A percentile compares a stretch with the other conserved stretches of the same genome.
Conservation (phyloP, 2,888 invertebrate genomes). For the Ophion costatus region DNA sequence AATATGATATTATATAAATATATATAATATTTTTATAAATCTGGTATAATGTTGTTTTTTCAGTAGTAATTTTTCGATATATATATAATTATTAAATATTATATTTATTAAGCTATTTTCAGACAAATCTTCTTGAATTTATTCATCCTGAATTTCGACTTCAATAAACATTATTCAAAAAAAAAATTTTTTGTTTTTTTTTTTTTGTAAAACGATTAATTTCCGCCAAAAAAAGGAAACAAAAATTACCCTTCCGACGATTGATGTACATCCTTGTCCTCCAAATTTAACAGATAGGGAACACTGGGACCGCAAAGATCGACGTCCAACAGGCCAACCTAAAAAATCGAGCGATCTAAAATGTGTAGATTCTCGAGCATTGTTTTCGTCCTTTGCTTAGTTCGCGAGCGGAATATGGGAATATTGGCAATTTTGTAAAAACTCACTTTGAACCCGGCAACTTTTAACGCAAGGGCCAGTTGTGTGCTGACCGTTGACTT, state of each 20-base stretch:
- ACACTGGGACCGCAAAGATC: slow-evolving; percentile 98
- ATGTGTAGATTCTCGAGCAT: not conserved
- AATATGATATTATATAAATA: too few relatives aligned
- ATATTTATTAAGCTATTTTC: not conserved
- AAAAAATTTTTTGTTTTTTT: too few relatives aligned
- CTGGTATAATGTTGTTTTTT: too few relatives aligned
- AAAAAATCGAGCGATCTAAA: slow-evolving; percentile 69
- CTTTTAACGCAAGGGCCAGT: slow-evolving; percentile 93
- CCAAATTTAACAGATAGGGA: slow-evolving; percentile 94
- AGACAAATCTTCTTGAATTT: not conserved
- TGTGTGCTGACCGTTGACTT: slow-evolving; percentile 99
- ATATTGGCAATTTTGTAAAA: not conserved
- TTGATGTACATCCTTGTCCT: slow-evolving; percentile 93
- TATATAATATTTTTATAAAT: too few relatives aligned
- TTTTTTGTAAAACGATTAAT: not conserved
- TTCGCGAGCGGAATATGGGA: not conserved
- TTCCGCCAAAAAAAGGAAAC: not conserved
- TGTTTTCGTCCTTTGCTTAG: not conserved
- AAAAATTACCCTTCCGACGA: slow-evolving; percentile 90
- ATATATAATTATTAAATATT: not conserved
- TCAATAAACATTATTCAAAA: not conserved
- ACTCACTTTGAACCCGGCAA: slow-evolving; percentile 91
- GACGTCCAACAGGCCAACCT: slow-evolving; percentile 97
- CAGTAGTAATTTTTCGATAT: too few relatives aligned
- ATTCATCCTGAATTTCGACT: not conserved